These are phyloP conservation scores for Cnemophilus loriae DNA, from an alignment of 2,113 vertebrate species.

Conservation along the genomic window DNA sequence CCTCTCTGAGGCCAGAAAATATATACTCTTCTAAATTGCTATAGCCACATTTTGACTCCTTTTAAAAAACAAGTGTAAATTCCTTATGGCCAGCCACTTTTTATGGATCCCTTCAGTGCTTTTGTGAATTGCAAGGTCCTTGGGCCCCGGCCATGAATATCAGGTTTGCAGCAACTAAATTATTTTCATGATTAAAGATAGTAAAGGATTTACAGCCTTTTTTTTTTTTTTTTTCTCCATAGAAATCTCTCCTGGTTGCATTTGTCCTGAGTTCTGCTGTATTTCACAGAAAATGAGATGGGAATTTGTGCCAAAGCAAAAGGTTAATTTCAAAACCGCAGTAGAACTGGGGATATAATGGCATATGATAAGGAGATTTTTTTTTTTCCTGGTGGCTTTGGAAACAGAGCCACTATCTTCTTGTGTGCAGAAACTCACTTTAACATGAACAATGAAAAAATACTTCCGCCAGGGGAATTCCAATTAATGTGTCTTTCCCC, in stretches of 20 bases:
- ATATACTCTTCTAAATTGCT: slow-evolving; percentile 50
- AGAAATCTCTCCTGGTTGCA: slow-evolving; percentile 21
- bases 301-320: slow-evolving; percentile 25
- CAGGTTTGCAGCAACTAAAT: slow-evolving; percentile 50
- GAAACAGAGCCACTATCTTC: not conserved
- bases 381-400: not conserved
- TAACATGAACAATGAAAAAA: not conserved
- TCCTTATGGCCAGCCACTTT: slow-evolving; percentile 45
- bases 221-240: not conserved
- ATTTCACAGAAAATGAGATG: slow-evolving; percentile 46
- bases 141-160: slow-evolving; percentile 48
- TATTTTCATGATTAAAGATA: slow-evolving; percentile 62
- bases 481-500: not conserved
- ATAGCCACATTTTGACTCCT: slow-evolving; percentile 27
- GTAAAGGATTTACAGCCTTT: slow-evolving; percentile 28
- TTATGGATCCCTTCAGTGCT: slow-evolving; percentile 58
- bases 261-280: slow-evolving; percentile 36
- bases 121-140: slow-evolving; percentile 43
- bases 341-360: not conserved
- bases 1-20: slow-evolving; percentile 9
- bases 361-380: not conserved
- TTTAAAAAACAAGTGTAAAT: slow-evolving; percentile 65
- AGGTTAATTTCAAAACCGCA: slow-evolving; percentile 16
- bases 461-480: not conserved
- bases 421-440: not conserved